These are phyloP conservation scores for Theocolax elegans DNA, from an alignment of 1,140 invertebrate genomes.

Conservation along the genomic window DNA sequence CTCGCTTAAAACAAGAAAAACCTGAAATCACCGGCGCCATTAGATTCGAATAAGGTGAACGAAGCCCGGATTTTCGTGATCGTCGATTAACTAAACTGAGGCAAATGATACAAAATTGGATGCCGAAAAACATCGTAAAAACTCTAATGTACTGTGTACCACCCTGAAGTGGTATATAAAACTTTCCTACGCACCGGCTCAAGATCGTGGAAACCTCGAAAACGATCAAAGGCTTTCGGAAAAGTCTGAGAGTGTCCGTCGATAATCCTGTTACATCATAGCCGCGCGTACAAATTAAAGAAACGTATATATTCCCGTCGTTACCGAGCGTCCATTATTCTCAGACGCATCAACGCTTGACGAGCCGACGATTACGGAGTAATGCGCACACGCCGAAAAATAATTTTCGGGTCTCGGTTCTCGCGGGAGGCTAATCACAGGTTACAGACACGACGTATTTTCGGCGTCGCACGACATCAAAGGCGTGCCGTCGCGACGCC, in stretches of 20 bases:
- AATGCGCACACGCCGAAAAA: no score
- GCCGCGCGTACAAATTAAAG: neutral
- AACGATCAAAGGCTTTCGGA: neutral
- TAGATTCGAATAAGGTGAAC: no score
- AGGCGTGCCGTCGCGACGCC: neutral
- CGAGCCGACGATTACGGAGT: conserved; percentile 21
- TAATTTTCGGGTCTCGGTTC: neutral
- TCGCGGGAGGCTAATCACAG: conserved; percentile 13
- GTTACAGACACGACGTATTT: neutral
- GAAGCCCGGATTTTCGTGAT: no score
- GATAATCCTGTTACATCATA: neutral
- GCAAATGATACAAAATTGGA: no score
- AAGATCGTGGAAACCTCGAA: neutral
- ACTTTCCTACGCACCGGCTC: no score
- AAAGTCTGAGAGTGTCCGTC: neutral
- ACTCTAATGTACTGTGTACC: no score
- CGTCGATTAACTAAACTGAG: no score
- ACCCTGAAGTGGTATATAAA: no score
- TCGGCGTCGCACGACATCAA: conserved; percentile 12
- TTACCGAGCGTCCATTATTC: conserved; percentile 20
- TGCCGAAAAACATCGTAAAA: no score
- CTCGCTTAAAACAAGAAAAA: neutral
- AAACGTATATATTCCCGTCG: neutral
- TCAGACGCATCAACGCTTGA: neutral
- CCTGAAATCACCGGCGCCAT: neutral